Evolutionary conservation across 2,113 vertebrate genomes (phyloP), one percentile per base, ranked within the genome.

Genomic region (Salvelinus namaycush): DNA sequence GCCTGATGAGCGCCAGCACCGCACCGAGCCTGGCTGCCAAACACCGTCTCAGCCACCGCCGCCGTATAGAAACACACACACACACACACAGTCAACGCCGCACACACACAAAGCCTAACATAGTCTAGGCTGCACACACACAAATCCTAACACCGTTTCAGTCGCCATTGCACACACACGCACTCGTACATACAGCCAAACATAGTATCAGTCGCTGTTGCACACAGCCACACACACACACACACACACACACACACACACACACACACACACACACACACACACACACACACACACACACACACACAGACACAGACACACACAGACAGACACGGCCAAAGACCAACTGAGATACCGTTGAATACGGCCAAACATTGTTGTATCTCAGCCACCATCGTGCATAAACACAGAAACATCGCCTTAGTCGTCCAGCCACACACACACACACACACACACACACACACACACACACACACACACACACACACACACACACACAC

Each of bases 301-400:
- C n/a, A n/a, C n/a, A n/a, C n/a, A n/a, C n/a, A n/a, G n/a, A n/a
- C n/a, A n/a, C n/a, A n/a, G n/a, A n/a, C n/a, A 79, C 13, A 44
- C 8, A 70, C 34, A 44, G 0, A 9, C 5, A 8, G 79, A 69
- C 73, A 68, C 65, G 62, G 87, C 90, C 90, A 91, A 84, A 78
- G 75, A 84, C 81, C 74, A 82, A 82, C 85, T 81, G 79, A 77
- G 88, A 90, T 88, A 80, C 79, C 76, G 77, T 89, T 81, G 78
- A 76, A 87, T 84, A 81, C 84, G 81, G 91, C 87, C 89, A 92
- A 89, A 87, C 87, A 84, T 87, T 86, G 87, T 88, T 90, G 89
- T 89, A 89, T 90, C 81, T 82, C 84, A 87, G 89, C 89, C 89
- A 87, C 83, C 89, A 86, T 83, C 85, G 49, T 76, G 78, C 86